A percentile compares a stretch with the other conserved stretches of the same genome.
Evolutionary conservation across 2,888 invertebrate species (phyloP).

Genomic region (Amiota mariae): DNA sequence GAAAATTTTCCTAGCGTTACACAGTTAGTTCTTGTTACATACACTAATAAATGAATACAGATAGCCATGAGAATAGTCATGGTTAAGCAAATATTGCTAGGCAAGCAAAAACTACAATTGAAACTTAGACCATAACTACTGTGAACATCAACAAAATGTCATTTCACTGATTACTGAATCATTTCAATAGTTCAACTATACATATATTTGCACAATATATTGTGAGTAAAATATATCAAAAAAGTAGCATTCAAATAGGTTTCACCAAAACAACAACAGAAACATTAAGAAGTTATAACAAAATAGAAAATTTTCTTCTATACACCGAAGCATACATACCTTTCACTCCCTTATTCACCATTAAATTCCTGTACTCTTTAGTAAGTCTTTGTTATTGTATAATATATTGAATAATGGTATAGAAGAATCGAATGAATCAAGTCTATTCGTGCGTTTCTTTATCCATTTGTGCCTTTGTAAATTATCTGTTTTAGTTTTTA

Average conservation of each 20-base stretch:
- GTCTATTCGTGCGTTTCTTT: too few species aligned
- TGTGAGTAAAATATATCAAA: background rate
- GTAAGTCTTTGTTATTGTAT: too few species aligned
- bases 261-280: background rate
- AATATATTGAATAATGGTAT: too few species aligned
- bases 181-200: background rate
- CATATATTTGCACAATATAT: background rate
- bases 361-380: too few species aligned
- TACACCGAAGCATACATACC: too few species aligned
- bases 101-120: background rate
- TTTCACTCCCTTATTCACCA: too few species aligned
- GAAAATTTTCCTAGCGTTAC: background rate
- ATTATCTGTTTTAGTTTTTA: too few species aligned
- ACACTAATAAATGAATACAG: background rate
- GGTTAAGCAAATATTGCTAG: background rate
- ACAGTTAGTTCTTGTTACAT: too few species aligned
- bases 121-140: background rate
- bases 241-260: background rate
- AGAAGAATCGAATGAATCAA: too few species aligned
- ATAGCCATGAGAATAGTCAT: background rate
- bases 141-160: constrained; percentile 13
- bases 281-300: background rate
- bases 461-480: too few species aligned
- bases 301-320: too few species aligned
- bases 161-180: constrained; percentile 1